Evolutionary conservation across 2,888 invertebrate species (phyloP).

Genomic region (Eupithecia dodoneata): DNA sequence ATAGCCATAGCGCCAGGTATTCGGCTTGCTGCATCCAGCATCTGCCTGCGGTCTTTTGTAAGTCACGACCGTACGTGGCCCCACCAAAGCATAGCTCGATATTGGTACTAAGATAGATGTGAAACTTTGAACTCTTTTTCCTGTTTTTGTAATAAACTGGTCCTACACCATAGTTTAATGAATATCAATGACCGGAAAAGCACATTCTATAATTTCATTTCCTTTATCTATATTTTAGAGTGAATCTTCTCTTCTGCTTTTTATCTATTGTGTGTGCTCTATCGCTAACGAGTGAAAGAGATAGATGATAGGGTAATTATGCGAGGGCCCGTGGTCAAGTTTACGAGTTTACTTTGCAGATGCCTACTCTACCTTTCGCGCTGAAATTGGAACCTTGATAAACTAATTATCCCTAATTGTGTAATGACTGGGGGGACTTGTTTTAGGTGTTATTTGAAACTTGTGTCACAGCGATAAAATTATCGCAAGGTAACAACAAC

Average conservation of each 20-base stretch:
- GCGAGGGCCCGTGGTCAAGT: slow-evolving; percentile 62
- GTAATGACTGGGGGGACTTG: slow-evolving; percentile 47
- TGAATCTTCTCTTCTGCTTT: slow-evolving; percentile 19
- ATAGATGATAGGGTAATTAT: slow-evolving; percentile 61
- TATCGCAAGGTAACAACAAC: background rate
- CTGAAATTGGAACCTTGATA: slow-evolving; percentile 48
- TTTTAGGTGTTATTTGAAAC: slow-evolving; percentile 32
- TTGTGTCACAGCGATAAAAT: slow-evolving; percentile 9
- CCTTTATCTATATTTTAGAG: background rate
- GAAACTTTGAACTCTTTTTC: too few species aligned
- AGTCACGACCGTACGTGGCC: too few species aligned
- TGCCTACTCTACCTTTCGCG: slow-evolving; percentile 44
- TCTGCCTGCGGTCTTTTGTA: too few species aligned
- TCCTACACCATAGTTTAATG: background rate
- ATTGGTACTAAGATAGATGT: background rate
- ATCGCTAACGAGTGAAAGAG: slow-evolving; percentile 56
- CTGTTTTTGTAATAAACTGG: too few species aligned
- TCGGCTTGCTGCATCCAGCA: too few species aligned
- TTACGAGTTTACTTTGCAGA: slow-evolving; percentile 55
- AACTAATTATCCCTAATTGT: slow-evolving; percentile 56
- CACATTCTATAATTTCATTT: background rate
- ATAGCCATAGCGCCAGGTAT: too few species aligned
- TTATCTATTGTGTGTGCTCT: slow-evolving; percentile 6
- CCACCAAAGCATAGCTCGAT: background rate
- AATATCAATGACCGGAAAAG: background rate